Conservation (phyloP, 2,797 vertebrate genomes). For the Onychomys leucogaster region DNA sequence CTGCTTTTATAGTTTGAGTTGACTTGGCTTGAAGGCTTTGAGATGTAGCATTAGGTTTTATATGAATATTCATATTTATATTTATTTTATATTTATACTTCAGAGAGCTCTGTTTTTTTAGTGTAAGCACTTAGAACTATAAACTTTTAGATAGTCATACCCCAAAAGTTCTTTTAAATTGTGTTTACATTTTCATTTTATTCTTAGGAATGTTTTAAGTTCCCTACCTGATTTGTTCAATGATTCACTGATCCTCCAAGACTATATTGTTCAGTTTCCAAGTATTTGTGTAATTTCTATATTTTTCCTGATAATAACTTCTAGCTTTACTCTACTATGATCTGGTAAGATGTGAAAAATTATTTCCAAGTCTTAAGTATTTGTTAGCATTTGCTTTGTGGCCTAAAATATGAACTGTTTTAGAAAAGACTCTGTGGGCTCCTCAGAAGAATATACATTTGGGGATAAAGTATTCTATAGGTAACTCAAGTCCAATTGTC, state of each 20-base stretch:
- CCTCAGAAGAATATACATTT: neutral
- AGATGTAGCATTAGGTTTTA: neutral
- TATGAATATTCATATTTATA: too few relatives aligned
- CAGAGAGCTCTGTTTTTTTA: neutral
- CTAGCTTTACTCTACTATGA: neutral
- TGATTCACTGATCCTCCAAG: neutral
- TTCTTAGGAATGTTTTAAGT: neutral
- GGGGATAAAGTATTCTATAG: neutral
- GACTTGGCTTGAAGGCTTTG: neutral
- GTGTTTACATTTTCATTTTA: neutral
- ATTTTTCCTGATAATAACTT: neutral
- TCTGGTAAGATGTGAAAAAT: neutral
- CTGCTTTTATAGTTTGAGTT: neutral
- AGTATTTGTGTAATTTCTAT: neutral
- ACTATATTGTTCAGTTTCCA: neutral
- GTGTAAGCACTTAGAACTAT: neutral
- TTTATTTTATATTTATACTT: too few relatives aligned
- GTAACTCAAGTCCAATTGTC: neutral
- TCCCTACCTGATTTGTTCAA: neutral
- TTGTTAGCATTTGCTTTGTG: neutral
- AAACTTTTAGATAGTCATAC: neutral
- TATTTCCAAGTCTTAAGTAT: neutral
- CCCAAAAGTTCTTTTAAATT: neutral
- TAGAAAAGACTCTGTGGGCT: neutral
- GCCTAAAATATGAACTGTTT: neutral